Base-by-base conservation (phyloP, 2,888 invertebrate genomes). In the Epinotia nisella region DNA sequence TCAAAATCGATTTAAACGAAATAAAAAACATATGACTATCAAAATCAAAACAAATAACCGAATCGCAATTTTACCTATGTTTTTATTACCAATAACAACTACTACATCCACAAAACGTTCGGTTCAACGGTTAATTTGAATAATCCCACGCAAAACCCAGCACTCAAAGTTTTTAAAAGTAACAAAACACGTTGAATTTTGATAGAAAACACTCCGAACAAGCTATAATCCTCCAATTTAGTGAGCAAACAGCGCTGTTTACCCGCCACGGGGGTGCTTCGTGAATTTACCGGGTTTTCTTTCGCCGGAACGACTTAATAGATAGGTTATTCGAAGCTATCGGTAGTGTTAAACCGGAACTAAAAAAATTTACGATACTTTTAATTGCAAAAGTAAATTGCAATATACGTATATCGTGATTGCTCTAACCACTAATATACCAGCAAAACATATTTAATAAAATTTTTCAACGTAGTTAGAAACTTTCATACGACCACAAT, bases 151-250 rank as follows among this genome's bases (percentile, higher is more conserved):
- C 29, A 45, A 55, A 62, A 62, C 45, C 60, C 24, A 72, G 62
- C 69, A 73, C 73, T 73, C 73, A 64, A 69, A 69, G 69, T 68
- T 73, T 73, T 64, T 59, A 73, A 73, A 73, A 69, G 69, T 73
- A 69, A 69, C 73, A 73, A 69, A 69, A 69, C 73, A 73, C 64
- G 69, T 69, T 62, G 68, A 73, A 73, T 73, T 73, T 73, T 73
- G 73, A 73, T 73, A 73, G 73, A 73, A 73, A 73, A 72, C 59
- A 78, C 75, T 76, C 76, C 75, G 80, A 81, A 80, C 83, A 78
- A 76, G 79, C 80, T 79, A 81, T 87, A 86, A 87, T 85, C 84
- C 85, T 67, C 82, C 87, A 87, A 87, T 87, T 85, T 86, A 83
- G 81, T 80, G 76, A 79, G 83, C 82, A 87, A 86, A 87, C 87